Conservation (phyloP, 1,140 invertebrate genomes). For the Drosophila busckii region DNA sequence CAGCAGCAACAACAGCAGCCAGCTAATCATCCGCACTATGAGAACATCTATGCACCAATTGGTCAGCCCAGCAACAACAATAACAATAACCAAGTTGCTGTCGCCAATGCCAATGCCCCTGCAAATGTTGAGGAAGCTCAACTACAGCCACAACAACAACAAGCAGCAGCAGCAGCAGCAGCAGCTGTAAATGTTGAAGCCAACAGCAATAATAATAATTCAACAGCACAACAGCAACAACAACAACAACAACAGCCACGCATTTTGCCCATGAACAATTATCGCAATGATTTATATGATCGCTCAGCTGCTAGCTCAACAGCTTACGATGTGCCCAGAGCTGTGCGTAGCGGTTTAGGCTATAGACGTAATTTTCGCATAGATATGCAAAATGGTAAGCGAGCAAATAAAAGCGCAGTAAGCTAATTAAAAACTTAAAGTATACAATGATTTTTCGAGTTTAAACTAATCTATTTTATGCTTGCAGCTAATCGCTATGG, state of each 20-base stretch:
- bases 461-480: neutral
- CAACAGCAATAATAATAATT: constrained; percentile 29
- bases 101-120: constrained; percentile 62
- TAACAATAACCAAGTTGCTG: constrained; percentile 43
- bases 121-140: constrained; percentile 58
- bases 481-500: constrained; percentile 58
- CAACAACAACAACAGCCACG: constrained; percentile 44
- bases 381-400: constrained; percentile 70
- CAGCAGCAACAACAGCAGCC: constrained; percentile 37
- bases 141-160: constrained; percentile 31
- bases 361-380: constrained; percentile 76
- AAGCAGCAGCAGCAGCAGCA: constrained; percentile 23
- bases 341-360: constrained; percentile 71
- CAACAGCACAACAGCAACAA: constrained; percentile 35
- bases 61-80: constrained; percentile 68
- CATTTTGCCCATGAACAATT: constrained; percentile 58
- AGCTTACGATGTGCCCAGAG: constrained; percentile 75
- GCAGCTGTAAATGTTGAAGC: constrained; percentile 17
- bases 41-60: constrained; percentile 80
- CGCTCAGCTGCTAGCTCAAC: constrained; percentile 43
- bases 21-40: constrained; percentile 78
- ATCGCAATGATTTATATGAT: constrained; percentile 78
- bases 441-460: neutral
- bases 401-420: neutral
- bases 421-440: neutral